Evolutionary conservation across 2,797 vertebrate genomes (phyloP).

Genomic region (Ataeniobius toweri): DNA sequence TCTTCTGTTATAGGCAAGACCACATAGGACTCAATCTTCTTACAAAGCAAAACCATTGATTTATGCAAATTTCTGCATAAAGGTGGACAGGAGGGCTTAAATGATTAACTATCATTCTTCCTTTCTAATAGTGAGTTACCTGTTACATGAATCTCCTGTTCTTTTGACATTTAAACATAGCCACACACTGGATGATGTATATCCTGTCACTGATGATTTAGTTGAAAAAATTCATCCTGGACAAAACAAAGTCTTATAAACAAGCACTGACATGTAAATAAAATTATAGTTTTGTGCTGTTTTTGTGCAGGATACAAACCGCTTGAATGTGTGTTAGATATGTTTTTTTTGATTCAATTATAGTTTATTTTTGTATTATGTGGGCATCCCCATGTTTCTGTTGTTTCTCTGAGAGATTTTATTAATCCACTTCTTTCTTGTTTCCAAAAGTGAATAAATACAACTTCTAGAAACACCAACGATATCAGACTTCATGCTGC

Average conservation of each 20-base stretch:
- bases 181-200: not conserved
- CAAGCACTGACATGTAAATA: slow-evolving; percentile 30
- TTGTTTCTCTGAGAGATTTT: slow-evolving; percentile 79
- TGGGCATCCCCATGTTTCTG: slow-evolving; percentile 65
- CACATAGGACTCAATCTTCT: not conserved
- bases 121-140: not conserved
- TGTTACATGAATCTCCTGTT: not conserved
- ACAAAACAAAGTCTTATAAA: not conserved
- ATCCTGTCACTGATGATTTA: slow-evolving; percentile 20
- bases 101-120: not conserved
- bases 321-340: slow-evolving; percentile 55
- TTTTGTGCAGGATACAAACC: slow-evolving; percentile 38
- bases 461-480: slow-evolving; percentile 64
- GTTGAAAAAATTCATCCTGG: not conserved
- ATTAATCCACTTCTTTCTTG: slow-evolving; percentile 33
- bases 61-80: not conserved
- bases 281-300: slow-evolving; percentile 5
- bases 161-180: not conserved
- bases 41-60: not conserved
- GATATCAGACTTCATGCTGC: not conserved
- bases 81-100: no score
- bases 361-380: slow-evolving; percentile 72
- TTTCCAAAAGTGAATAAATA: slow-evolving; percentile 60
- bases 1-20: no score
- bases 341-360: slow-evolving; percentile 31